Evolutionary conservation across 2,113 vertebrate species (phyloP).

Genomic region (Psophia crepitans): DNA sequence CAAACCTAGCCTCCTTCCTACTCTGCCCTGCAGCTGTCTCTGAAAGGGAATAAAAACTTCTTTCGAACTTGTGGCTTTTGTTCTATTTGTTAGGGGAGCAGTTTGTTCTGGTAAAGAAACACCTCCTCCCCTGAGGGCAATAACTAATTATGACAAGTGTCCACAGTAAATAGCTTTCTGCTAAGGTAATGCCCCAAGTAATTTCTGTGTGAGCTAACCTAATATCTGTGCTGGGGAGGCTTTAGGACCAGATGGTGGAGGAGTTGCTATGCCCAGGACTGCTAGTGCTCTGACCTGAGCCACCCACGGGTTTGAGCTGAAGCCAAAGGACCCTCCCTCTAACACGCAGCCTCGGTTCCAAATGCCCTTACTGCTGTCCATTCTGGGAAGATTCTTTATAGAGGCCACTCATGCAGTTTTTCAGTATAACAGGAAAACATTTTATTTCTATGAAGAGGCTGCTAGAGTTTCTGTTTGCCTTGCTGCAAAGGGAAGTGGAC

Average conservation of each 20-base stretch:
- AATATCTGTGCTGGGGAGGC: not conserved
- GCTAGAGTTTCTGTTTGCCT: not conserved
- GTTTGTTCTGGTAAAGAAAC: not conserved
- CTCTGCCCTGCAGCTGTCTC: not conserved
- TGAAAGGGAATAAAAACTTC: not conserved
- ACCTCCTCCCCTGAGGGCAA: not conserved
- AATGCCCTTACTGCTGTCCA: not conserved
- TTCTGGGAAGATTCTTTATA: not conserved
- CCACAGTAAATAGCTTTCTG: conserved; percentile 47
- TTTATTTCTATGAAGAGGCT: not conserved
- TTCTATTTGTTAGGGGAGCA: not conserved
- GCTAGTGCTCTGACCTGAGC: not conserved
- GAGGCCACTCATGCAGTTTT: not conserved
- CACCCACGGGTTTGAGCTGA: not conserved
- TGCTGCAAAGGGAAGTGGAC: not conserved
- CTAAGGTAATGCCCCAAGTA: not conserved
- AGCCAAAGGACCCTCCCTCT: not conserved
- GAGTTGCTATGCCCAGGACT: not conserved
- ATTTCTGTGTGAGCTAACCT: not conserved
- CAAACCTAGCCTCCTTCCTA: not conserved
- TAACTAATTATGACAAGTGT: conserved; percentile 9
- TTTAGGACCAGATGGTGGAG: not conserved
- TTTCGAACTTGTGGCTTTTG: not conserved
- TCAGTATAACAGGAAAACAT: not conserved
- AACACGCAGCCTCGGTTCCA: not conserved